A percentile compares a stretch with the other conserved stretches of the same genome.
Conservation (phyloP, 2,797 vertebrate genomes). For the Characodon lateralis region DNA sequence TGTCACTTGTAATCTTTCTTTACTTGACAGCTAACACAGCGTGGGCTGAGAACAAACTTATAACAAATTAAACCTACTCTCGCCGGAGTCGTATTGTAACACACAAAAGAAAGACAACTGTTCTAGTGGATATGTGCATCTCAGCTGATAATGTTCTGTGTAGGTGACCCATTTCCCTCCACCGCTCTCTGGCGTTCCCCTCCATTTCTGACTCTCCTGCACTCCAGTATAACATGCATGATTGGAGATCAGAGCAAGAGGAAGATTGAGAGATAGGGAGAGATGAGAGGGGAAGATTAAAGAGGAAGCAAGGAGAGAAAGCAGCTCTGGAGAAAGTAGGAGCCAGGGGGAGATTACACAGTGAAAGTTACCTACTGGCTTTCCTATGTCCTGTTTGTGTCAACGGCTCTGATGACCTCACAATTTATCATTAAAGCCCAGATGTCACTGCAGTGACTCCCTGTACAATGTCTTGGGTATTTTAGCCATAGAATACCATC, state of each 20-base stretch:
- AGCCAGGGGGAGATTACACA: slow-evolving; percentile 15
- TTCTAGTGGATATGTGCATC: slow-evolving; percentile 29
- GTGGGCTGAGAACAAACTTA: slow-evolving; percentile 12
- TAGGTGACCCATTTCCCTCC: slow-evolving; percentile 75
- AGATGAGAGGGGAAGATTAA: slow-evolving; percentile 42
- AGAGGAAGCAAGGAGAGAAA: slow-evolving; percentile 18
- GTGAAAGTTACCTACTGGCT: slow-evolving; percentile 7
- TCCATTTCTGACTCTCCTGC: slow-evolving; percentile 38
- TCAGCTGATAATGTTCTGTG: slow-evolving; percentile 48
- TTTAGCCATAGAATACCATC: neutral
- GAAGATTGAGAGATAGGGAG: slow-evolving; percentile 50
- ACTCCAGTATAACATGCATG: slow-evolving; percentile 59
- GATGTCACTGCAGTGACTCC: neutral
- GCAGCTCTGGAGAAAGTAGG: slow-evolving; percentile 22
- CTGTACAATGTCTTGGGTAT: neutral
- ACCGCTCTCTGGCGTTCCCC: slow-evolving; percentile 39
- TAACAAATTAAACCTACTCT: slow-evolving; percentile 8
- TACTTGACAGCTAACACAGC: slow-evolving; percentile 2
- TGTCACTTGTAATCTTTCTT: slow-evolving; percentile 57
- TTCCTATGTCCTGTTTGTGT: slow-evolving; percentile 16
- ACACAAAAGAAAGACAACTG: slow-evolving; percentile 1
- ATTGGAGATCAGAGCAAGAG: slow-evolving; percentile 63
- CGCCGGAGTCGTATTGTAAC: neutral
- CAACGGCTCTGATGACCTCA: slow-evolving; percentile 9
- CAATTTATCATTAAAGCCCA: neutral